Conservation (phyloP, 2,113 vertebrate species). For the Gorsachius goisagi region DNA sequence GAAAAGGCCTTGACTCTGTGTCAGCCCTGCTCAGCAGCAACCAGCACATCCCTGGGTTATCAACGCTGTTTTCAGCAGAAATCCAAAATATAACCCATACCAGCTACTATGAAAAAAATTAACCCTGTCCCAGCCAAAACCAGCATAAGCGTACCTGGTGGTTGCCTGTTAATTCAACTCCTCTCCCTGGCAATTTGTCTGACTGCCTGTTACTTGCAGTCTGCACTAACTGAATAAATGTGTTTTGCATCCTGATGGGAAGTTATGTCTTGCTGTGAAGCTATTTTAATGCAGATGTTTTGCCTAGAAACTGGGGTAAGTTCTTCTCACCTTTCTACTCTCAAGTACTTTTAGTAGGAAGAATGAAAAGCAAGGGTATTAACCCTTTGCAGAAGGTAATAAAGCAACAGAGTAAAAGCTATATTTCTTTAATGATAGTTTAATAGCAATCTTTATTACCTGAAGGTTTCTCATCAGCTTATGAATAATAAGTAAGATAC, state of each 20-base stretch:
- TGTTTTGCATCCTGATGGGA: background rate
- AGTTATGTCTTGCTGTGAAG: background rate
- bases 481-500: background rate
- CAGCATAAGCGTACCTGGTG: background rate
- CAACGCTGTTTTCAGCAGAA: too few relatives aligned
- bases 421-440: background rate
- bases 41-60: too few relatives aligned
- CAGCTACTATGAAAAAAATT: too few relatives aligned
- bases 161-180: conserved; percentile 40
- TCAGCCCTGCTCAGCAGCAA: too few relatives aligned
- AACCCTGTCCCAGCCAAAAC: too few relatives aligned
- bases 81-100: too few relatives aligned
- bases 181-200: conserved; percentile 36
- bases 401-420: background rate
- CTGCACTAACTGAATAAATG: conserved; percentile 30
- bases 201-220: conserved; percentile 1
- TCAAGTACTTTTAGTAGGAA: background rate
- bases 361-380: background rate
- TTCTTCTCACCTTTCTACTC: background rate
- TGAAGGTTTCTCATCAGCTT: background rate
- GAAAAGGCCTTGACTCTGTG: too few relatives aligned
- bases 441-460: background rate
- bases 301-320: background rate
- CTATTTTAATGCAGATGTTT: conserved; percentile 5
- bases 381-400: background rate